phyloP scores from a whole-genome alignment of 2,797 vertebrate species.

The Bucorvus abyssinicus region DNA sequence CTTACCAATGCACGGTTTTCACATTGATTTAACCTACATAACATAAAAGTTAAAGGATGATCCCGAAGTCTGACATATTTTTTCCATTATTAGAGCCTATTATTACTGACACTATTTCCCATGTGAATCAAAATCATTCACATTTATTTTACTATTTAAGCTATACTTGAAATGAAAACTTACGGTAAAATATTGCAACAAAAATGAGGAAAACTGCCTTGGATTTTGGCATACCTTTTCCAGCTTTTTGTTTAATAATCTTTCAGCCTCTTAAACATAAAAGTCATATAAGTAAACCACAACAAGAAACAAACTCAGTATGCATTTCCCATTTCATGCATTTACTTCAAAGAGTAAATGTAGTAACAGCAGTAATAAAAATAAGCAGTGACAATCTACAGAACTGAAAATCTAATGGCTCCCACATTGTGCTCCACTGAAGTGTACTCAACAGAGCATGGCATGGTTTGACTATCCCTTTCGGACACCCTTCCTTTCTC shows the following conservation, averaged over 20 bases:
- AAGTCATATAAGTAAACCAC: not conserved
- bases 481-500: not conserved
- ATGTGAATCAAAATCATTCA: not conserved
- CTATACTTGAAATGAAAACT: not conserved
- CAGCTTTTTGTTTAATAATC: not conserved
- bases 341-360: not conserved
- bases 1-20: constrained; percentile 13
- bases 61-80: constrained; percentile 14
- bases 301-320: not conserved
- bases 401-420: not conserved
- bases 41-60: constrained; percentile 36
- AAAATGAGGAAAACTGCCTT: not conserved
- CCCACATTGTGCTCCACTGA: not conserved
- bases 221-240: not conserved
- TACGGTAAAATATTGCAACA: not conserved
- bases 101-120: constrained; percentile 26
- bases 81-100: not conserved
- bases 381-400: not conserved
- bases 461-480: not conserved
- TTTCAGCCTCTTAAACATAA: not conserved
- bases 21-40: not conserved
- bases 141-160: constrained; percentile 20
- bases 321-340: not conserved
- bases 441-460: not conserved
- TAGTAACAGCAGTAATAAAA: not conserved